phyloP scores from a whole-genome alignment of 2,113 vertebrate species.

The Clinocottus analis region DNA sequence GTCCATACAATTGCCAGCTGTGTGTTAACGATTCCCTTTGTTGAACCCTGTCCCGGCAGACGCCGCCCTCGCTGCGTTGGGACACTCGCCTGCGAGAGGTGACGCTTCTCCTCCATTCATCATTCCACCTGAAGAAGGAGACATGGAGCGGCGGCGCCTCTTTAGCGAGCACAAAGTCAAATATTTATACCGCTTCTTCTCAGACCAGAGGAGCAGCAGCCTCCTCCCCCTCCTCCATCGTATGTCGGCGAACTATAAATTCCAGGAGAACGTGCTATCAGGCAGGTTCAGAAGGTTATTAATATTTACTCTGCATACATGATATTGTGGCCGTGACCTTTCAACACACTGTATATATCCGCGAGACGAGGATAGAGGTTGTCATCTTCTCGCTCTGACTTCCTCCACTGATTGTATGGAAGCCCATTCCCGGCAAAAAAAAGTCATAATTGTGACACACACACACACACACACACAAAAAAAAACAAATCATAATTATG shows the following conservation, averaged over 20 bases:
- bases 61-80: slow-evolving; percentile 48
- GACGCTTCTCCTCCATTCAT: slow-evolving; percentile 42
- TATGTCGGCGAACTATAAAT: slow-evolving; percentile 20
- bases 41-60: slow-evolving; percentile 63
- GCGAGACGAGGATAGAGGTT: no score
- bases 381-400: not conserved
- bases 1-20: slow-evolving; percentile 76
- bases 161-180: slow-evolving; percentile 52
- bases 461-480: no score
- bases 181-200: slow-evolving; percentile 59
- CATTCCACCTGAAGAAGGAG: slow-evolving; percentile 49
- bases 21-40: slow-evolving; percentile 77
- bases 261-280: slow-evolving; percentile 7
- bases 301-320: slow-evolving; percentile 56
- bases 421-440: no score
- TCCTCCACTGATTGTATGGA: not conserved
- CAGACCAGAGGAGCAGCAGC: slow-evolving; percentile 8
- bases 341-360: not conserved
- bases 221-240: no score
- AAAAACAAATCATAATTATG: no score
- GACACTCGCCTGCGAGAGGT: slow-evolving; percentile 39
- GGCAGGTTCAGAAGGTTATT: slow-evolving; percentile 32
- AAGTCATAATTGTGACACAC: no score
- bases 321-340: slow-evolving; percentile 38
- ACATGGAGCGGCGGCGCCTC: slow-evolving; percentile 2